Conservation (phyloP, 2,113 vertebrate genomes). For the Prinia subflava region DNA sequence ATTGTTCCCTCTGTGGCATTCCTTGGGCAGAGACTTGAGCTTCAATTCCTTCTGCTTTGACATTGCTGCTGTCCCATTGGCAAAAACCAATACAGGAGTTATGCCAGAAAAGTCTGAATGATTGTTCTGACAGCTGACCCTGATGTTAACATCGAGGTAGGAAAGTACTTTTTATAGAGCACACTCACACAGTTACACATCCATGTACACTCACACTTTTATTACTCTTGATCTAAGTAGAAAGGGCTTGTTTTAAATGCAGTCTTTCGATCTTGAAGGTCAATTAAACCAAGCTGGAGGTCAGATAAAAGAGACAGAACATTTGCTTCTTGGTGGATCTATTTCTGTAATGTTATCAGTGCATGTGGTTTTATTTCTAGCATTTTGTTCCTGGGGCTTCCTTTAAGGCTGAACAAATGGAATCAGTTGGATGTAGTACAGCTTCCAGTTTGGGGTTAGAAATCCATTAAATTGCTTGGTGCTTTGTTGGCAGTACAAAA, state of each 20-base stretch:
- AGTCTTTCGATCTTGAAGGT: slow-evolving; percentile 1
- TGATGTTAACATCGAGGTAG: accelerated
- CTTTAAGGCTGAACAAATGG: slow-evolving; percentile 33
- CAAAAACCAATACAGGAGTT: not conserved
- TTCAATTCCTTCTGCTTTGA: not conserved
- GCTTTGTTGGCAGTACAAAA: slow-evolving; percentile 41
- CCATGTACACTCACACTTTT: not conserved
- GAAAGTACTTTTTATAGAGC: not conserved
- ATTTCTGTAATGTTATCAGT: slow-evolving; percentile 52
- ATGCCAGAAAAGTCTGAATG: not conserved
- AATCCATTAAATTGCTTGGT: slow-evolving; percentile 54
- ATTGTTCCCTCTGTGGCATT: not conserved
- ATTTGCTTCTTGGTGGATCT: slow-evolving; percentile 31
- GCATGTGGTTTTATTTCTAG: slow-evolving; percentile 47
- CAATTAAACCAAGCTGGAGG: slow-evolving; percentile 11
- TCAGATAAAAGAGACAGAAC: slow-evolving; percentile 44
- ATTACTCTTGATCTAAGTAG: not conserved
- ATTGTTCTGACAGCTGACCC: not conserved
- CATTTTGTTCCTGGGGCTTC: slow-evolving; percentile 14
- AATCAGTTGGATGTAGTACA: slow-evolving; percentile 28
- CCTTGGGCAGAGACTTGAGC: not conserved
- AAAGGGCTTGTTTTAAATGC: slow-evolving; percentile 3
- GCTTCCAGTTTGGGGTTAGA: slow-evolving; percentile 52
- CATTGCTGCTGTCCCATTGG: not conserved
- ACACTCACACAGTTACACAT: not conserved